phyloP scores from a whole-genome alignment of 2,113 vertebrate genomes.

The Oreotrochilus melanogaster region DNA sequence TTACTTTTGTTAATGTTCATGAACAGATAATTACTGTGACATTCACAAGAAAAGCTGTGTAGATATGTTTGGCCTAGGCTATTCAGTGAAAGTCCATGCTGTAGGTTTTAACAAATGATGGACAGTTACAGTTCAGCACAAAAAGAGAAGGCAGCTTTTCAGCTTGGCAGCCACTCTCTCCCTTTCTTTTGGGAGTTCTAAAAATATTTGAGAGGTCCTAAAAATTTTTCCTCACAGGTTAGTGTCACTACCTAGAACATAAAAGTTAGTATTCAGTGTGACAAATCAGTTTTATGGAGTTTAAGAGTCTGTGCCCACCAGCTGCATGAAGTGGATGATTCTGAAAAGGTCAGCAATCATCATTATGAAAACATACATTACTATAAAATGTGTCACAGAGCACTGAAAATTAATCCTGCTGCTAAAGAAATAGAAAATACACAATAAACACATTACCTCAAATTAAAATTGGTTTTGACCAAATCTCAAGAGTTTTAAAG shows the following conservation, averaged over 20 bases:
- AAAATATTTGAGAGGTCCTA: background rate
- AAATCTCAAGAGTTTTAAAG: constrained; percentile 44
- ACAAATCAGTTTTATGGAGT: constrained; percentile 17
- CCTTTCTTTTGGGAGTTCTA: background rate
- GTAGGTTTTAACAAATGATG: constrained; percentile 13
- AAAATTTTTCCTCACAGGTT: background rate
- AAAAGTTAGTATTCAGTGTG: background rate
- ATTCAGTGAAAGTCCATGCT: background rate
- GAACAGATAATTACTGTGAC: background rate
- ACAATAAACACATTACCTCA: constrained; percentile 43
- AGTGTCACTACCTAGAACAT: background rate
- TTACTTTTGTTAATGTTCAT: constrained; percentile 12
- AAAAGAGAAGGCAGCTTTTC: background rate
- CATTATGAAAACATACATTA: constrained; percentile 20
- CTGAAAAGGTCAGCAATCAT: constrained; percentile 28
- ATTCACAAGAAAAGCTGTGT: background rate
- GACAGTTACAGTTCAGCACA: background rate
- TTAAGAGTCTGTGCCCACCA: background rate
- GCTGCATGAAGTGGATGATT: background rate
- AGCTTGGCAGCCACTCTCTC: background rate
- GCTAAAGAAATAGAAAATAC: constrained; percentile 31
- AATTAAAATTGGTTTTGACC: constrained; percentile 63
- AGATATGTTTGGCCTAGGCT: background rate
- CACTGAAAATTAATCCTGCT: constrained; percentile 30
- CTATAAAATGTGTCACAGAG: background rate